These are phyloP conservation scores for Microctenopoma steveboyesi DNA, from an alignment of 2,797 vertebrate species.

Conservation along the genomic window DNA sequence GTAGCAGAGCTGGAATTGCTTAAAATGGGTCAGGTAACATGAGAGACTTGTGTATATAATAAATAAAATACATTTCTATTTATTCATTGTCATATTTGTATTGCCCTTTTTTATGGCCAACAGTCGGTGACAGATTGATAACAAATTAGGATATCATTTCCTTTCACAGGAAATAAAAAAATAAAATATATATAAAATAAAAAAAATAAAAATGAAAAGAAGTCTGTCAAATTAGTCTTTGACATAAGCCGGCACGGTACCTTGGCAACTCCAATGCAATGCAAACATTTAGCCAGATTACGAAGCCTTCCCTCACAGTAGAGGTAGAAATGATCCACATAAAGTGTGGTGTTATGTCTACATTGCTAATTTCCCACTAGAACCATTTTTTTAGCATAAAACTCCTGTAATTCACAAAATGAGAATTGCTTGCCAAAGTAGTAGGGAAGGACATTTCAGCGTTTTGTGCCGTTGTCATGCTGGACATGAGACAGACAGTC, in stretches of 20 bases:
- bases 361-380: background rate
- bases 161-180: background rate
- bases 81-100: too few species aligned
- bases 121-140: background rate
- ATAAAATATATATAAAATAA: too few species aligned
- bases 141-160: conserved; percentile 1
- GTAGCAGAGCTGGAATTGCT: background rate
- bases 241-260: background rate
- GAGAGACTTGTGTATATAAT: background rate
- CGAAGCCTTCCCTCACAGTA: background rate
- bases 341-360: background rate
- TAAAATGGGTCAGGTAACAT: conserved; percentile 11
- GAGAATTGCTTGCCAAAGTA: conserved; percentile 1
- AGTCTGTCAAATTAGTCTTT: conserved; percentile 8
- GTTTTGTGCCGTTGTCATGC: conserved; percentile 23
- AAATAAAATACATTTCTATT: too few species aligned
- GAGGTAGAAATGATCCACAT: background rate
- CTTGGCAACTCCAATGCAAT: background rate
- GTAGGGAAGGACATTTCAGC: background rate
- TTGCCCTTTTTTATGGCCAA: too few species aligned
- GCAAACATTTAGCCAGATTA: background rate
- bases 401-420: conserved; percentile 6
- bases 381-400: conserved; percentile 17
- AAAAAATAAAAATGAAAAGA: background rate
- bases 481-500: conserved; percentile 29